Percentiles rank a stretch among this genome's conserved stretches.
These are phyloP conservation scores for Poeciliopsis retropinna DNA, from an alignment of 2,113 vertebrate species.

Conservation along the genomic window DNA sequence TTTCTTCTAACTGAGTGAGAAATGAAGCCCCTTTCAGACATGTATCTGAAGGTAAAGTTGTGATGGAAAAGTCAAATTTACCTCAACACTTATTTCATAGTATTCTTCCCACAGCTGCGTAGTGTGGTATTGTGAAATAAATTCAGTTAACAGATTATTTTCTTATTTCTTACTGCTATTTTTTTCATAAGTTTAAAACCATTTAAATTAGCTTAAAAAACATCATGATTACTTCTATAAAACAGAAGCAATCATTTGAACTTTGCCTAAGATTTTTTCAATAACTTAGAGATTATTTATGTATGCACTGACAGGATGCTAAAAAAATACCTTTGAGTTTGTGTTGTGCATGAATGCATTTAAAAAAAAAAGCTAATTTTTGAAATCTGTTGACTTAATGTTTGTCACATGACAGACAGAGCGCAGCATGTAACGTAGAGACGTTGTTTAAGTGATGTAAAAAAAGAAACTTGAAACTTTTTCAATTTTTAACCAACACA, in stretches of 20 bases:
- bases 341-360: too few species aligned
- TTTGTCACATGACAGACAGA: too few species aligned
- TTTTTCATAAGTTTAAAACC: not conserved
- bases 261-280: not conserved
- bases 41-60: not conserved
- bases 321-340: too few species aligned
- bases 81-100: not conserved
- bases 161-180: too few species aligned
- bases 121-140: not conserved
- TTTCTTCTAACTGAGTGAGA: not conserved
- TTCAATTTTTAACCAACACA: too few species aligned
- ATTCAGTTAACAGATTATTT: not conserved
- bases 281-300: too few species aligned
- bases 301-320: too few species aligned
- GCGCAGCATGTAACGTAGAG: too few species aligned
- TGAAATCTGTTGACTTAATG: too few species aligned
- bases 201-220: not conserved
- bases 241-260: not conserved
- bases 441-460: too few species aligned
- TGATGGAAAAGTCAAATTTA: not conserved
- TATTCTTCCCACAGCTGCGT: not conserved
- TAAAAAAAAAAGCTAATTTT: too few species aligned
- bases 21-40: conserved; percentile 48
- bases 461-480: too few species aligned
- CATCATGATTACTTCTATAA: not conserved